Percentiles rank a stretch among this genome's conserved stretches.
phyloP scores from a whole-genome alignment of 2,888 invertebrate species.

The Drosophila barbarae region DNA sequence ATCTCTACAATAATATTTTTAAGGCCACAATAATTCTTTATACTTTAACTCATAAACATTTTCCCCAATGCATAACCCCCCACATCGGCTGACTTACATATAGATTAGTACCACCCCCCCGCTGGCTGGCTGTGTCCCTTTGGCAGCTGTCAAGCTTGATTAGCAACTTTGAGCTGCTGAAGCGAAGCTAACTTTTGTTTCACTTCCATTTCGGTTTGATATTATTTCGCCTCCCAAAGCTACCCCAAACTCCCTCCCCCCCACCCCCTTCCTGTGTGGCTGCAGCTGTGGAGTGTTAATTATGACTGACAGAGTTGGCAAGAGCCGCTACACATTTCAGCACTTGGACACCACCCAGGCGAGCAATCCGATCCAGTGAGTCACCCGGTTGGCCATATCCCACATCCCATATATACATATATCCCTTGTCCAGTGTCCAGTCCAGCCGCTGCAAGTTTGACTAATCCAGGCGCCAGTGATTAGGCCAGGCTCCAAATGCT shows the following conservation, averaged over 20 bases:
- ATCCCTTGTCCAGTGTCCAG: slow-evolving; percentile 4
- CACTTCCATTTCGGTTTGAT: slow-evolving; percentile 49
- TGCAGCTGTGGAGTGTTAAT: slow-evolving; percentile 48
- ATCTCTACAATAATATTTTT: not conserved
- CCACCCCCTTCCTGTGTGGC: too few species aligned
- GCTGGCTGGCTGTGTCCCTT: not conserved
- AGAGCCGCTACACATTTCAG: slow-evolving; percentile 41
- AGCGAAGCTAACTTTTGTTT: slow-evolving; percentile 52
- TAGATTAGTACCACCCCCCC: not conserved
- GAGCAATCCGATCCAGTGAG: not conserved
- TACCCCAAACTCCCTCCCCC: not conserved
- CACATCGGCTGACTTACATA: not conserved
- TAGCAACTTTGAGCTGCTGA: slow-evolving; percentile 51
- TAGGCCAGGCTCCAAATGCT: slow-evolving; percentile 62
- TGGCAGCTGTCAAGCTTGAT: slow-evolving; percentile 53
- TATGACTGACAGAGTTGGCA: slow-evolving; percentile 59
- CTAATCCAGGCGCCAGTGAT: slow-evolving; percentile 65
- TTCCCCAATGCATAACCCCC: not conserved
- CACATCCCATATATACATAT: not conserved
- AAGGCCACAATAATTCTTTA: too few species aligned
- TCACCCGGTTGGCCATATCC: not conserved
- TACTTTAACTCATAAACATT: not conserved
- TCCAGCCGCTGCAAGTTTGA: slow-evolving; percentile 19
- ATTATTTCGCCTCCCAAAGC: slow-evolving; percentile 38
- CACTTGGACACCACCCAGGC: slow-evolving; percentile 35